phyloP scores from a whole-genome alignment of 2,888 invertebrate genomes.

The Byasa hedistus region DNA sequence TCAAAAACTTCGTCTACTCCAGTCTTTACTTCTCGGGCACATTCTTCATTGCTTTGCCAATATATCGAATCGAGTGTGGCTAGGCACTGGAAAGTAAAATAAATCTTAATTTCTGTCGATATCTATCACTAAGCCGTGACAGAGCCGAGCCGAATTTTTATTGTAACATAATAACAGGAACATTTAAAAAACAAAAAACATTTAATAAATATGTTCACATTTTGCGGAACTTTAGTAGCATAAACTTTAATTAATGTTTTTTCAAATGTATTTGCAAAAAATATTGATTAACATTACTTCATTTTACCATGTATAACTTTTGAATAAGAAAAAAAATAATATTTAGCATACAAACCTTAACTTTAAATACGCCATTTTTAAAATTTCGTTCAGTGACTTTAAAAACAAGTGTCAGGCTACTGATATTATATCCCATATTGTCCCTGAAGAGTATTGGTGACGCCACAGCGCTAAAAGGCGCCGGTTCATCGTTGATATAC shows the following conservation, averaged over 20 bases:
- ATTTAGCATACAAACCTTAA: constrained; percentile 75
- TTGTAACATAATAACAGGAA: no score
- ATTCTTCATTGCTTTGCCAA: constrained; percentile 53
- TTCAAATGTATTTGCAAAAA: no score
- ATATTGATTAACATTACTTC: no score
- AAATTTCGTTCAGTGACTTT: constrained; percentile 85
- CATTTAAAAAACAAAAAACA: no score
- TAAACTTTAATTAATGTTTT: no score
- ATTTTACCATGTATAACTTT: neutral
- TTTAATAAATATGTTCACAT: no score
- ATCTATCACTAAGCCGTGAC: neutral
- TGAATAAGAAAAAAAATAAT: neutral
- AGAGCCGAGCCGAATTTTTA: no score
- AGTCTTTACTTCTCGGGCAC: constrained; percentile 38
- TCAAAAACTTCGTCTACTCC: constrained; percentile 26
- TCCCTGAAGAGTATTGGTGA: constrained; percentile 57
- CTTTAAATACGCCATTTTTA: constrained; percentile 86
- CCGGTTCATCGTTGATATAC: constrained; percentile 90
- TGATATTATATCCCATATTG: constrained; percentile 82
- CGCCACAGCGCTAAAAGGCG: constrained; percentile 61
- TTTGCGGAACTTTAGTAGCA: no score
- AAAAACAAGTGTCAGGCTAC: constrained; percentile 85
- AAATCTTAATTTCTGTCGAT: neutral
- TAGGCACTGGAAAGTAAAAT: constrained; percentile 48
- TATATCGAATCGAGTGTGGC: constrained; percentile 50